These are phyloP conservation scores for Steinernema khuongi DNA, from an alignment of 1,140 invertebrate species.

Conservation along the genomic window DNA sequence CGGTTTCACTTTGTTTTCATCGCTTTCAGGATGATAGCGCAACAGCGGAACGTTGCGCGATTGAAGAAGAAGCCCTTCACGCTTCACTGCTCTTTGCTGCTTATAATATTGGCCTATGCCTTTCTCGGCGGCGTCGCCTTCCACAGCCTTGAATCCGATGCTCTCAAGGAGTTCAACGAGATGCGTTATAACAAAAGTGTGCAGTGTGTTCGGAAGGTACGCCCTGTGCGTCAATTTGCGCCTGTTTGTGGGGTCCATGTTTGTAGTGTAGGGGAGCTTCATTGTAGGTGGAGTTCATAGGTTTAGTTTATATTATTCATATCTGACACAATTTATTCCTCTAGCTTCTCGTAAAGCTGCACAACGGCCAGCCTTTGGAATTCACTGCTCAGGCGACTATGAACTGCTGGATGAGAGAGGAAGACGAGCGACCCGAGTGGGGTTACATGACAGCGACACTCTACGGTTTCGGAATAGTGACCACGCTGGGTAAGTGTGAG, in stretches of 20 bases:
- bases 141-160: conserved; percentile 42
- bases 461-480: conserved; percentile 58
- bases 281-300: not conserved
- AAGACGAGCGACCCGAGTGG: conserved; percentile 37
- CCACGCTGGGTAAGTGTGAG: conserved; percentile 45
- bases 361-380: not conserved
- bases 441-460: conserved; percentile 52
- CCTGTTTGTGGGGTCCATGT: not conserved
- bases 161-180: conserved; percentile 27
- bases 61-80: conserved; percentile 39
- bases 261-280: not conserved
- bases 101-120: conserved; percentile 45
- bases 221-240: not conserved
- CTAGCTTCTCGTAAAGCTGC: not conserved
- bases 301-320: too few species aligned
- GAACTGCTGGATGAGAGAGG: conserved; percentile 14
- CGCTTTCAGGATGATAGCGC: not conserved
- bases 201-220: conserved; percentile 45
- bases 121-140: conserved; percentile 53
- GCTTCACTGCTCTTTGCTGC: conserved; percentile 34
- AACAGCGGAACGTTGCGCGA: not conserved
- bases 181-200: conserved; percentile 26
- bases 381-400: not conserved
- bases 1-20: too few species aligned
- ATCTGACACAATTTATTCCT: too few species aligned